Evolutionary conservation across 1,140 invertebrate genomes (phyloP).

Genomic region (Cydia strobilella): DNA sequence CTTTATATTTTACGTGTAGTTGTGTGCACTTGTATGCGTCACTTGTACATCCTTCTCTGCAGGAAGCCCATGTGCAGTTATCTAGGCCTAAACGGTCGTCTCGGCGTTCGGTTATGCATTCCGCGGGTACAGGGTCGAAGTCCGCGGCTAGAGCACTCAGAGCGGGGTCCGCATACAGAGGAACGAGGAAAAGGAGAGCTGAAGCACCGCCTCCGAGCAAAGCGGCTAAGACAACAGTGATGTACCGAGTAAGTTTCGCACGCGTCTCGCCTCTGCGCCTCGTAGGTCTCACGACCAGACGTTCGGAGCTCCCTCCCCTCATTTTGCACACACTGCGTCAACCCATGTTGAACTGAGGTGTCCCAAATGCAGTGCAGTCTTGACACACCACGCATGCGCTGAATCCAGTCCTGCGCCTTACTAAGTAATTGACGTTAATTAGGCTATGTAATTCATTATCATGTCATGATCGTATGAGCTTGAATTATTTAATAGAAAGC

Average conservation of each 20-base stretch:
- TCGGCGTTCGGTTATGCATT: constrained; percentile 87
- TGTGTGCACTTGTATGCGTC: constrained; percentile 93
- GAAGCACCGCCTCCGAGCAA: constrained; percentile 90
- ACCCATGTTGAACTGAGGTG: constrained; percentile 60
- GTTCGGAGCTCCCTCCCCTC: constrained; percentile 91
- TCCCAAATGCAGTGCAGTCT: constrained; percentile 50
- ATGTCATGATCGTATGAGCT: constrained; percentile 13
- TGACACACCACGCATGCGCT: constrained; percentile 54
- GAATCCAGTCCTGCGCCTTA: constrained; percentile 46
- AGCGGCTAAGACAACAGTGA: constrained; percentile 88
- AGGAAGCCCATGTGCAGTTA: constrained; percentile 93
- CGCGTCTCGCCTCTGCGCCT: constrained; percentile 84
- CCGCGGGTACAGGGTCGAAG: constrained; percentile 88
- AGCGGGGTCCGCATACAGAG: constrained; percentile 94
- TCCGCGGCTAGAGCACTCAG: constrained; percentile 92
- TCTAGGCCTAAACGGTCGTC: constrained; percentile 88
- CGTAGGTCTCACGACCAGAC: constrained; percentile 85
- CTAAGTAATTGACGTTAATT: neutral
- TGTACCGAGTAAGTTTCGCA: constrained; percentile 88
- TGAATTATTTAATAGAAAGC: constrained; percentile 26
- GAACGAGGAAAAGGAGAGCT: constrained; percentile 91
- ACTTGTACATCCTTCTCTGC: constrained; percentile 92
- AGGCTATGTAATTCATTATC: constrained; percentile 27
- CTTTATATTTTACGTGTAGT: constrained; percentile 89
- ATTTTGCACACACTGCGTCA: constrained; percentile 79